Percentiles rank a stretch among this genome's conserved stretches.
These are phyloP conservation scores for Drosophila chauvacae DNA, from an alignment of 1,140 invertebrate species.

Conservation along the genomic window DNA sequence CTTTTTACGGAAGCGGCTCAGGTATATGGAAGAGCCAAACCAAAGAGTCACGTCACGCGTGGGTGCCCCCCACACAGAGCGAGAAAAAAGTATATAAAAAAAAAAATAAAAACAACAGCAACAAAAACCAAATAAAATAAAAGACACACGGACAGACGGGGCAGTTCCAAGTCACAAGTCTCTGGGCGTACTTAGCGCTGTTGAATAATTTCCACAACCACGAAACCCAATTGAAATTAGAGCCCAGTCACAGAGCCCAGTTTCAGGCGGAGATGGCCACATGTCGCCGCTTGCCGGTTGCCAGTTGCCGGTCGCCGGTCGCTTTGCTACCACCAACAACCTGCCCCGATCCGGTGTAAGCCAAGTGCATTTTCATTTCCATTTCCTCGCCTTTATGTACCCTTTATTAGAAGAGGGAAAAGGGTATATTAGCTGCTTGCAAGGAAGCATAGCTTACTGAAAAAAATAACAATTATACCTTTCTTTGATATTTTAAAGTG, in stretches of 20 bases:
- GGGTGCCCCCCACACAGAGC: slow-evolving; percentile 62
- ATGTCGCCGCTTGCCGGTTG: slow-evolving; percentile 61
- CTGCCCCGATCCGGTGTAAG: slow-evolving; percentile 47
- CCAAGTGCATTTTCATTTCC: slow-evolving; percentile 80
- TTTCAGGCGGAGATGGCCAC: slow-evolving; percentile 50
- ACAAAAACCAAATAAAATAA: slow-evolving; percentile 26
- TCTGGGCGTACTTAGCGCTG: slow-evolving; percentile 73
- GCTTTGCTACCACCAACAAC: slow-evolving; percentile 8
- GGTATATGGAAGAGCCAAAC: slow-evolving; percentile 77
- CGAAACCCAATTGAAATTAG: slow-evolving; percentile 82
- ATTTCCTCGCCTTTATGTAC: slow-evolving; percentile 35
- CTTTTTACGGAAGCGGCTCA: slow-evolving; percentile 80
- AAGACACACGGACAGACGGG: slow-evolving; percentile 28
- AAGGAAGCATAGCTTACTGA: too few relatives aligned
- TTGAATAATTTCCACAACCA: slow-evolving; percentile 81
- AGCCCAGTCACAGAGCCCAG: slow-evolving; percentile 65
- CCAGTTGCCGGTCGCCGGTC: slow-evolving; percentile 14
- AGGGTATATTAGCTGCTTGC: not conserved
- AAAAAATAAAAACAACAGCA: slow-evolving; percentile 1
- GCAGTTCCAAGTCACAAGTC: slow-evolving; percentile 36
- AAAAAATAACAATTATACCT: not conserved
- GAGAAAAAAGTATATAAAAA: slow-evolving; percentile 18
- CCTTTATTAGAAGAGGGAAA: not conserved
- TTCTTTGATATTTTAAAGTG: not conserved
- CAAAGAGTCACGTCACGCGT: slow-evolving; percentile 83